Evolutionary conservation across 2,888 invertebrate species (phyloP), one percentile per base, ranked within the genome.

Genomic region (Criorhina ranunculi): DNA sequence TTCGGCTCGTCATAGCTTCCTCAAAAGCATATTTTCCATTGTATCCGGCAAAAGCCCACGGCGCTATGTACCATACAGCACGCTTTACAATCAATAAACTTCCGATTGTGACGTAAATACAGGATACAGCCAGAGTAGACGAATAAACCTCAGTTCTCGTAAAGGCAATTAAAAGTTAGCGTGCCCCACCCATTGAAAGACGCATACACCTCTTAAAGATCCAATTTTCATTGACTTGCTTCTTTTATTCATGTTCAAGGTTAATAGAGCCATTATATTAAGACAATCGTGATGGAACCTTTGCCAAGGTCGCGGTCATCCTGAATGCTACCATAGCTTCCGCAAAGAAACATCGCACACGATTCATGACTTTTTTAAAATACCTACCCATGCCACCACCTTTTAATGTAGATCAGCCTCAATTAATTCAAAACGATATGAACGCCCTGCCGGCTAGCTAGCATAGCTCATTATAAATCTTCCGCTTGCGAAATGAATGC

Each of bases 371-470:
- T 40, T 55, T 55, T 15, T 15, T 2, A 55, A 1, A 55, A 55
- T 35, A 0, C 46, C 8, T 19, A 55, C 6, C n/a, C 40, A 59
- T n/a, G 33, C 15, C 31, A 62, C 31, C 46, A 15, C 59, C 40
- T 42, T 51, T 62, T 53, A 62, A 78, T 78, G 62, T 70, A 19
- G 62, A 62, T 62, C 70, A 70, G 46, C 70, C 55, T 62, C 55
- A 70, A 78, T 78, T 78, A 70, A 78, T 70, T 55, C 51, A 55
- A 78, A 70, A 33, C 24, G 53, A 53, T 53, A 51, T 29, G 55
- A 69, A 17, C 46, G 31, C 35, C 59, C 67, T 59, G 70, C 59
- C 49, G 70, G 70, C 55, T 24, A 66, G 70, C 55, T 24, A 66
- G 46, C 49, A 51, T 24, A 46, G 37, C 53, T 40, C 35, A 70